Evolutionary conservation across 2,797 vertebrate genomes (phyloP), one percentile per base, ranked within the genome.

Genomic region (Myotis vivesi): DNA sequence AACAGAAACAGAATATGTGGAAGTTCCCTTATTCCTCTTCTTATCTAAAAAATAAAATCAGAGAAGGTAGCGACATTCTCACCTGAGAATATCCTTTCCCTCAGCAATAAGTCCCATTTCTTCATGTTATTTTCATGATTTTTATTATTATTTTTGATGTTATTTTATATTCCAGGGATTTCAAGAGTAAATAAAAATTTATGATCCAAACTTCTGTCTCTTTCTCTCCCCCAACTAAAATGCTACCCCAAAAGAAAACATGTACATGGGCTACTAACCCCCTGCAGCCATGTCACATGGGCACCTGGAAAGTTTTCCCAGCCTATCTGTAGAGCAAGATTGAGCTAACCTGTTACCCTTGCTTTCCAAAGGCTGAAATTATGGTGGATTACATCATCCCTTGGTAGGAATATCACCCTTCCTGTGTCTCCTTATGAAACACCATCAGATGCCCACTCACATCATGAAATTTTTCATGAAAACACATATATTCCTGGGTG

Each of bases 121-220:
- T 77, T 93, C 55, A 16, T n/a, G 8, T 81, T 64, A 62, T 80
- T 55, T 55, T 89, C 62, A 75, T 46, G 41, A 69, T 64, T 75
- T 59, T 51, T 71, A 77, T 51, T 68, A 69, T 36, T 33, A 20
- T 77, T 81, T 84, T 79, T 64, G 38, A 77, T 55, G 51, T 69
- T 69, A 84, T 75, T 87, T 23, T 69, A 81, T 36, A 36, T 46
- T 92, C 36, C 66, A 30, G 38, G 41, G 25, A 76, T 90, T 91
- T 87, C 85, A 49, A 73, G 22, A 90, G 44, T 87, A 87, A 94
- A 94, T 87, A 94, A 94, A 95, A 94, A 77, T 59, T 20, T 84
- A 87, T 83, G 64, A 82, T 53, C 41, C n/a, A 84, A 72, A 86
- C 38, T n/a, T 76, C 46, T 76, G 64, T 71, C 22, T 85, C 66